Conservation (phyloP, 2,113 vertebrate genomes). For the Pelusios castaneus region DNA sequence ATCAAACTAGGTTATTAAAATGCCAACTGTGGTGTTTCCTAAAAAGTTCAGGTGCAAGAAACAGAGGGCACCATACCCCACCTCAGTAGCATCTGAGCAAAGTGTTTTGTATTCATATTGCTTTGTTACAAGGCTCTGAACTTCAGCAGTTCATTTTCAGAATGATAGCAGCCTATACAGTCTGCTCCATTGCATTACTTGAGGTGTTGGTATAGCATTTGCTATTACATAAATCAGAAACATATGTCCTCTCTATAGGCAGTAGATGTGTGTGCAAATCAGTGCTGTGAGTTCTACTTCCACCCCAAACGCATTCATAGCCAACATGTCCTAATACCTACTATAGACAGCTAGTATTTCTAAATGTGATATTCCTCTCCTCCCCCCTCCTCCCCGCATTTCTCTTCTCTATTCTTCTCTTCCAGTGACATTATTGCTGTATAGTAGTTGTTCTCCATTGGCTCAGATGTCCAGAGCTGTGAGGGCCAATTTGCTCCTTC, state of each 20-base stretch:
- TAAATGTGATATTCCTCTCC: not conserved
- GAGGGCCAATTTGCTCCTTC: not conserved
- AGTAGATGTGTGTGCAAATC: not conserved
- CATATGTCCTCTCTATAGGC: not conserved
- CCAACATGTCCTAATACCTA: not conserved
- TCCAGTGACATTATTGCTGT: not conserved
- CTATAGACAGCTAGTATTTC: fast-evolving
- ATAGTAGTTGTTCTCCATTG: not conserved
- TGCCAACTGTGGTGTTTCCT: not conserved
- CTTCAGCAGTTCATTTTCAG: not conserved
- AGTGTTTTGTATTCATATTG: constrained; percentile 8
- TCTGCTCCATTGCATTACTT: not conserved
- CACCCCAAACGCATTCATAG: fast-evolving
- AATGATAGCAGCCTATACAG: not conserved
- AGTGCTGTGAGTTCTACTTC: not conserved
- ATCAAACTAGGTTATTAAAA: not conserved
- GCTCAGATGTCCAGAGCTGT: not conserved
- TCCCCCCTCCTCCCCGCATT: fast-evolving
- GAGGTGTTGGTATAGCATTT: not conserved
- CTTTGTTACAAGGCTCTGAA: not conserved
- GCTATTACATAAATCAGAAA: not conserved
- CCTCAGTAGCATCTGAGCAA: fast-evolving
- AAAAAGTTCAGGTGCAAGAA: not conserved
- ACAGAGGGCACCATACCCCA: not conserved
- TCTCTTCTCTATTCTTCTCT: not conserved